Conservation (phyloP, 2,888 invertebrate genomes). For the Meteorus colon region DNA sequence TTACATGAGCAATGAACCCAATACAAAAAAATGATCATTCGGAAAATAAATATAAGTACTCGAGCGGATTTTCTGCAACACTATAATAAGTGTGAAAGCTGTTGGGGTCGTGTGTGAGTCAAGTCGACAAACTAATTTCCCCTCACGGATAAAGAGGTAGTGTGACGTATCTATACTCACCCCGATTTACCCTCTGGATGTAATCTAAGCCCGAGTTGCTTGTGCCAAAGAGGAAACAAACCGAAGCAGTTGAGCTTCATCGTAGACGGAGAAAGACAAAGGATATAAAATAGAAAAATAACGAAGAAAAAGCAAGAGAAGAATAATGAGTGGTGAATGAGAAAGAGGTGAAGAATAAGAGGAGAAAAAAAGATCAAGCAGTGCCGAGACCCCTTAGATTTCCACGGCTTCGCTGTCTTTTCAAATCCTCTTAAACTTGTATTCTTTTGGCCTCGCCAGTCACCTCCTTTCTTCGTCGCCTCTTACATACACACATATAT, state of each 20-base stretch:
- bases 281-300: conserved; percentile 30
- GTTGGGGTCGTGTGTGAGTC: conserved; percentile 32
- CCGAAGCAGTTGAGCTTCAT: conserved; percentile 47
- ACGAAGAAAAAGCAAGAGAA: conserved; percentile 39
- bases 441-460: conserved; percentile 72
- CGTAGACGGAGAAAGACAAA: conserved; percentile 40
- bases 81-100: conserved; percentile 27
- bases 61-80: conserved; percentile 28
- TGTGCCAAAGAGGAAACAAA: conserved; percentile 50
- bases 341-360: conserved; percentile 48
- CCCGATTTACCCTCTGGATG: conserved; percentile 17
- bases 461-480: conserved; percentile 42
- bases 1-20: neutral
- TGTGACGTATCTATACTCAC: conserved; percentile 10
- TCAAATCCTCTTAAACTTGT: conserved; percentile 73
- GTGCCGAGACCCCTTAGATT: conserved; percentile 71
- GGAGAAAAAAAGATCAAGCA: conserved; percentile 65
- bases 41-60: conserved; percentile 3
- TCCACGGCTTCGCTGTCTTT: conserved; percentile 72
- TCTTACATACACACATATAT: neutral
- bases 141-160: conserved; percentile 16
- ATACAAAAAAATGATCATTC: neutral
- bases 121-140: conserved; percentile 39
- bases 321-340: conserved; percentile 50
- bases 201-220: conserved; percentile 46